Base-by-base conservation (phyloP, 2,797 vertebrate species). In the Lagorchestes hirsutus region DNA sequence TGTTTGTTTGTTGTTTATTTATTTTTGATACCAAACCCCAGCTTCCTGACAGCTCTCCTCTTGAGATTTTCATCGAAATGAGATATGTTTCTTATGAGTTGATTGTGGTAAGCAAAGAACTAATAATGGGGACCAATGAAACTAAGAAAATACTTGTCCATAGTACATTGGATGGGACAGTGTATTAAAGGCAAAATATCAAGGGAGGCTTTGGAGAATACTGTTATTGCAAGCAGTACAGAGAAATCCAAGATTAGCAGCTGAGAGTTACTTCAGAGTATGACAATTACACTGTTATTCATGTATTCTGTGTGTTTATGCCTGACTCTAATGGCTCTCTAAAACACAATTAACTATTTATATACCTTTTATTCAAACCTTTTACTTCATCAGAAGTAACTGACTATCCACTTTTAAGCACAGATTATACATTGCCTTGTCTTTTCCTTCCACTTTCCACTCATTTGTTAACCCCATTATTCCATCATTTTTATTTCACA, bases 131-230 rank as follows among this genome's bases (percentile, higher is more conserved):
- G 55, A 58, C 13, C 34, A 52, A 1, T 82, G 55, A 92, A 94
- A 92, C 1, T 92, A 40, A 91, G 82, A 5, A 27, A 95, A 24
- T 52, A 34, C 56, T n/a, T 11, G 34, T 18, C 27, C 56, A 56
- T 34, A 94, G 29, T 90, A 52, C 18, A 90, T 8, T 94, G 90
- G n/a, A 11, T 55, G 92, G 55, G 94, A 52, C 59, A 58, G 40
- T 11, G 34, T 92, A 93, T 96, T 91, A 94, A 95, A 98, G 92
- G 52, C n/a, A 91, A 95, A 96, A 94, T 94, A 91, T 50, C 62
- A 96, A 54, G 24, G 9, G 22, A 95, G 29, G 82, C 24, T 95
- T 94, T 91, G 50, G 46, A 90, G 28, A 93, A 93, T 16, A 93
- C 91, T 40, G 54, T 96, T 96, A 95, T 8, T 95, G 92, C 92